A percentile compares a stretch with the other conserved stretches of the same genome.
Evolutionary conservation across 2,113 vertebrate genomes (phyloP).

Genomic region (Saimiri boliviensis): DNA sequence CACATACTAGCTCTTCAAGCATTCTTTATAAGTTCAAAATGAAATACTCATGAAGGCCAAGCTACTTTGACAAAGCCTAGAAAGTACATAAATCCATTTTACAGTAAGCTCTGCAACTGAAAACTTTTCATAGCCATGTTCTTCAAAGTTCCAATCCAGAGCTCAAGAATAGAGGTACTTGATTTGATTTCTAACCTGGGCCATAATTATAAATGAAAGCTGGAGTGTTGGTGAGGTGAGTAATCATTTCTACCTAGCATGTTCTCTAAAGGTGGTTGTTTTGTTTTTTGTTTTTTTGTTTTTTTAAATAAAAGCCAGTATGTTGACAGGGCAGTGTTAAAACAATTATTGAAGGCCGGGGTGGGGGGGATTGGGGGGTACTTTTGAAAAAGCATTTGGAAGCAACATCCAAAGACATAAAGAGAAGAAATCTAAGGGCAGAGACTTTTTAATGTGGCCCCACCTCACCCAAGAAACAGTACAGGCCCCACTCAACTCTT

Average conservation of each 20-base stretch:
- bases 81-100: constrained; percentile 33
- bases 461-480: background rate
- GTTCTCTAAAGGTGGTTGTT: background rate
- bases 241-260: background rate
- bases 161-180: background rate
- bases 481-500: rapidly evolving
- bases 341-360: background rate
- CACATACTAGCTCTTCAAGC: background rate
- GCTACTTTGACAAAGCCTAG: background rate
- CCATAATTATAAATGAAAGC: background rate
- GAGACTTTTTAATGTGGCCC: background rate
- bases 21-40: constrained; percentile 51
- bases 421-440: background rate
- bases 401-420: background rate
- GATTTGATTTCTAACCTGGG: constrained; percentile 19
- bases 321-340: background rate
- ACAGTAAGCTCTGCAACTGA: background rate
- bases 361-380: too few species aligned
- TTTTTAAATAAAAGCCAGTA: background rate
- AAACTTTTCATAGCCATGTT: constrained; percentile 23
- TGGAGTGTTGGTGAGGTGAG: background rate
- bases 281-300: too few species aligned
- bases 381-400: background rate
- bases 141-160: constrained; percentile 23
- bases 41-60: background rate